These are phyloP conservation scores for Beris chalybata DNA, from an alignment of 2,888 invertebrate species.

Conservation along the genomic window DNA sequence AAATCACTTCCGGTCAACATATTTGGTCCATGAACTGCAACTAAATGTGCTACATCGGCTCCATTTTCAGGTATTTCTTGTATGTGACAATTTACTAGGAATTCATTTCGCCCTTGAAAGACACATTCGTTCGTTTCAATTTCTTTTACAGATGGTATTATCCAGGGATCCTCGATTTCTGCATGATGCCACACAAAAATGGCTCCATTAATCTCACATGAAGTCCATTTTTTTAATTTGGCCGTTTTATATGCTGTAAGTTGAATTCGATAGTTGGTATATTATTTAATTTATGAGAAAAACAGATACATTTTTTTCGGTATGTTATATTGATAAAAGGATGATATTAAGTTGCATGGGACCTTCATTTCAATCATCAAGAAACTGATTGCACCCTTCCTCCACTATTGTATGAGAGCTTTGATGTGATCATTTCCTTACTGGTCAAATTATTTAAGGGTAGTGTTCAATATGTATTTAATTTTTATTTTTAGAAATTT, in stretches of 20 bases:
- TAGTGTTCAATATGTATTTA: too few relatives aligned
- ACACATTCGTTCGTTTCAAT: constrained; percentile 62
- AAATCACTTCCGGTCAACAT: constrained; percentile 59
- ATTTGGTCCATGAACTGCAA: constrained; percentile 71
- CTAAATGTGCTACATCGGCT: constrained; percentile 80
- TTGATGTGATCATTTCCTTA: too few relatives aligned
- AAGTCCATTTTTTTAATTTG: constrained; percentile 69
- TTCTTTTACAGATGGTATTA: constrained; percentile 61
- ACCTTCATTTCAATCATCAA: too few relatives aligned
- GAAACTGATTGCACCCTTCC: too few relatives aligned
- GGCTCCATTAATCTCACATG: constrained; percentile 69
- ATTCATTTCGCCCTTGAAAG: constrained; percentile 78
- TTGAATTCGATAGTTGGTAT: neutral
- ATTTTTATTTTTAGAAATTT: too few relatives aligned
- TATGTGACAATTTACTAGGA: constrained; percentile 74
- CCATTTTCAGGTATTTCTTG: constrained; percentile 87
- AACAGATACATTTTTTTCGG: too few relatives aligned
- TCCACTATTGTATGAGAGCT: too few relatives aligned
- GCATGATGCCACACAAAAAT: constrained; percentile 85
- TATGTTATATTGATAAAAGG: too few relatives aligned
- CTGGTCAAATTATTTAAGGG: too few relatives aligned
- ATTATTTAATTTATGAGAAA: too few relatives aligned
- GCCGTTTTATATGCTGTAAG: constrained; percentile 68
- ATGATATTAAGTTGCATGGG: too few relatives aligned
- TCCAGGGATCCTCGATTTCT: constrained; percentile 74